phyloP scores from a whole-genome alignment of 1,140 invertebrate genomes.

The Meteorus sp. region DNA sequence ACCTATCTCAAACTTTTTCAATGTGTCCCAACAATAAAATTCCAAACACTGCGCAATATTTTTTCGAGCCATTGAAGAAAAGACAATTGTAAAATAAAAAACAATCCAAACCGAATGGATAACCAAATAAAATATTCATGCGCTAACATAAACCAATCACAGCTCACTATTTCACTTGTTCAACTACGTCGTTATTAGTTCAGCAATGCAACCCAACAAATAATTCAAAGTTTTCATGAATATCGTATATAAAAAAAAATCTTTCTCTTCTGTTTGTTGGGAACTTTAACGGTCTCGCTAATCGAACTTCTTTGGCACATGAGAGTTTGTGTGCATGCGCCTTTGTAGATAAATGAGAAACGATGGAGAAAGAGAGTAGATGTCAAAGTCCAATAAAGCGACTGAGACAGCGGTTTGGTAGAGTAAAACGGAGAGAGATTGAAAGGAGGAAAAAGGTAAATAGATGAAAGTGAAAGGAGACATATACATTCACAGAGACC shows the following conservation, averaged over 20 bases:
- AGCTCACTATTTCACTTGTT: too few relatives aligned
- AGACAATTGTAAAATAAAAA: constrained; percentile 8
- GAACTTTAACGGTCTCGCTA: constrained; percentile 9
- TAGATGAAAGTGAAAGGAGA: not conserved
- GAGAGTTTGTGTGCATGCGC: too few relatives aligned
- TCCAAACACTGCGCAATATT: constrained; percentile 5
- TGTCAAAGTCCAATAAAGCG: too few relatives aligned
- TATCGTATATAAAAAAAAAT: too few relatives aligned
- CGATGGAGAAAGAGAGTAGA: too few relatives aligned
- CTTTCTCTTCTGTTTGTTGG: constrained; percentile 9
- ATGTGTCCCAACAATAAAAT: constrained; percentile 22
- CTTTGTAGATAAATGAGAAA: too few relatives aligned
- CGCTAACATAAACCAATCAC: too few relatives aligned
- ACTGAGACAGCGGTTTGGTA: not conserved
- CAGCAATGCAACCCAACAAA: too few relatives aligned
- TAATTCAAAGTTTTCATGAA: too few relatives aligned
- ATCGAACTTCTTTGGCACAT: constrained; percentile 18
- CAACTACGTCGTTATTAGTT: too few relatives aligned
- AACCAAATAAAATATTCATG: too few relatives aligned
- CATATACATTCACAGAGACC: constrained; percentile 1
- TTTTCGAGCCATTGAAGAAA: not conserved
- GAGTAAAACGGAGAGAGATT: not conserved
- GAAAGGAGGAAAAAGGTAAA: not conserved
- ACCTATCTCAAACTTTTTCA: constrained; percentile 21
- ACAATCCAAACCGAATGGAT: not conserved